Percentiles rank a stretch among this genome's conserved stretches.
These are phyloP conservation scores for Zele albiditarsus DNA, from an alignment of 2,888 invertebrate genomes.

Conservation along the genomic window DNA sequence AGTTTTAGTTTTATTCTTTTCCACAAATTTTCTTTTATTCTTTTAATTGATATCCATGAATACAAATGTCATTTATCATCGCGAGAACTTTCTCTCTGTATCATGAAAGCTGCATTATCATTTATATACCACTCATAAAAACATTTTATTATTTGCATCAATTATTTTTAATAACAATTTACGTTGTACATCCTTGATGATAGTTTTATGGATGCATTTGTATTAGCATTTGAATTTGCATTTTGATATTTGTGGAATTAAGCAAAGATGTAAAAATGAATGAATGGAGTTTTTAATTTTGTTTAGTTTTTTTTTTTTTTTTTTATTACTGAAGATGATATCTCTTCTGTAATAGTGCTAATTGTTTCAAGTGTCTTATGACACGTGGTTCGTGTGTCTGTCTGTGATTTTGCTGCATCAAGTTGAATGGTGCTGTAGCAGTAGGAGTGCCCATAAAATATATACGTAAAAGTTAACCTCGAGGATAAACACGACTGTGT, in stretches of 20 bases:
- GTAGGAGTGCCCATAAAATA: conserved; percentile 12
- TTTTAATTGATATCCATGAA: not conserved
- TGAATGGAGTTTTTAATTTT: not conserved
- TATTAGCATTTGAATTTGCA: not conserved
- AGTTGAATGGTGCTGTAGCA: not conserved
- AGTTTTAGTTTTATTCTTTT: not conserved
- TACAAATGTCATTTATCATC: conserved; percentile 11
- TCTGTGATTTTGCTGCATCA: not conserved
- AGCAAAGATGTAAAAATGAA: not conserved
- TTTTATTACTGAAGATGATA: no score
- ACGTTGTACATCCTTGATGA: no score
- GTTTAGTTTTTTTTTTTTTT: no score
- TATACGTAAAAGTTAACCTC: conserved; percentile 25
- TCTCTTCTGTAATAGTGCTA: conserved; percentile 2
- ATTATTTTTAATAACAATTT: not conserved
- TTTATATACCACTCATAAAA: not conserved
- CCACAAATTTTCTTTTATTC: not conserved
- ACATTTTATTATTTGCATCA: not conserved
- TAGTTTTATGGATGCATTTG: not conserved
- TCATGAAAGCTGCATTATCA: conserved; percentile 8
- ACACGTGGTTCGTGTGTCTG: conserved; percentile 12
- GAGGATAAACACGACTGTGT: conserved; percentile 21
- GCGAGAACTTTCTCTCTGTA: not conserved
- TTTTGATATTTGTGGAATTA: not conserved
- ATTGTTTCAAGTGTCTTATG: conserved; percentile 28